Evolutionary conservation across 1,140 invertebrate genomes (phyloP), one percentile per base, ranked within the genome.

Genomic region (Leucophenga varia): DNA sequence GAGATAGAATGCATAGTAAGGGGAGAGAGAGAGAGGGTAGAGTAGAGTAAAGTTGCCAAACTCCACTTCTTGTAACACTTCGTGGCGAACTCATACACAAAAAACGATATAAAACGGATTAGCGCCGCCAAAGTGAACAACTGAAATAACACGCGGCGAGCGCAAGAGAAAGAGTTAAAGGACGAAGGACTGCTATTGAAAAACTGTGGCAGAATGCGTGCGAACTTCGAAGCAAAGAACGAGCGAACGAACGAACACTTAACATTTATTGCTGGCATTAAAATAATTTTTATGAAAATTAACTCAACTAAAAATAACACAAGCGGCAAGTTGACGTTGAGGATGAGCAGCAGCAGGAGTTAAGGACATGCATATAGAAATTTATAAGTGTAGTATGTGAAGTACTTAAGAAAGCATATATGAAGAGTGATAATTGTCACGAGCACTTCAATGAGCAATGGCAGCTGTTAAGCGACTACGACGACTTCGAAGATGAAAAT

Each of bases 231-330:
- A 5, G 17, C 35, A 37, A 37, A 18, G 35, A 16, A 18, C 14
- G 16, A 12, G 35, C 35, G 18, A 19, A 18, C 10, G 18, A 37
- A 18, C 10, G 18, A 37, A 37, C 43, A 54, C 50, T 55, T 58
- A 46, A 36, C 49, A 52, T 49, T 61, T 47, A 56, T 61, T 36
- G 50, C 40, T 47, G 55, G 51, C 55, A 59, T 61, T 67, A 54
- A 65, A 61, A 54, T 54, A 57, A 65, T 65, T 65, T 61, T 61
- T 57, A 59, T 59, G 47, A 56, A 61, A 65, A 65, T 61, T 49
- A 61, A 65, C 55, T 63, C 47, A 49, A 52, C 49, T 52, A 48
- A 52, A 50, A 54, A 64, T 46, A 31, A 49, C 12, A 28, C 25
- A 28, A 6, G 6, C 12, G 25, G 25, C 25, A 12, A 28, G 12